Evolutionary conservation across 2,888 invertebrate species (phyloP).

Genomic region (Plusia festucae): DNA sequence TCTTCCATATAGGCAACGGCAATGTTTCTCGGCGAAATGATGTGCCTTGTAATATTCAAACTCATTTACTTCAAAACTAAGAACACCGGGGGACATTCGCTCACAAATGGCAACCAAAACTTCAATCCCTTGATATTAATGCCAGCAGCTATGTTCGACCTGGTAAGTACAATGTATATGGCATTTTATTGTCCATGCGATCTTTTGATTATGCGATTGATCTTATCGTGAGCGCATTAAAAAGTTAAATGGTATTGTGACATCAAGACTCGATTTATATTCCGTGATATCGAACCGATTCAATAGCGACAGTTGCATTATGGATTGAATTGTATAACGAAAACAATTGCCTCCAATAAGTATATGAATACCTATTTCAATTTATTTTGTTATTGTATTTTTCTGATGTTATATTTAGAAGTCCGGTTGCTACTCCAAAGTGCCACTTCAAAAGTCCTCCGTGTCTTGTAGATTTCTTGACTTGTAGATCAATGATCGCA

Average conservation of each 20-base stretch:
- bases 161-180: conserved; percentile 80
- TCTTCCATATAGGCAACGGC: conserved; percentile 91
- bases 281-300: neutral
- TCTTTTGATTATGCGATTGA: neutral
- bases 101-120: conserved; percentile 92
- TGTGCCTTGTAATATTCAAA: conserved; percentile 95
- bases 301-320: neutral
- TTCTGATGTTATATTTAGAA: neutral
- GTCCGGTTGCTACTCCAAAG: neutral
- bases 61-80: conserved; percentile 90
- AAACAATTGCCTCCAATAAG: neutral
- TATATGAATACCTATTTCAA: neutral
- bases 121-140: conserved; percentile 95
- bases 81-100: conserved; percentile 79
- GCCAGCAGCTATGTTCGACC: conserved; percentile 96
- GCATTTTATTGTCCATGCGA: neutral
- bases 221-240: neutral
- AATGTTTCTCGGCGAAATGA: conserved; percentile 98
- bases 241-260: conserved; percentile 2
- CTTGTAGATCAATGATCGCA: fast-evolving
- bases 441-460: no score
- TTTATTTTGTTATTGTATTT: neutral
- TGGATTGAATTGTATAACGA: neutral
- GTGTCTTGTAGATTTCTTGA: neutral
- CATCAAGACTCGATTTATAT: neutral